Conservation (phyloP, 2,888 invertebrate species). For the Thysanoteuthis rhombus region DNA sequence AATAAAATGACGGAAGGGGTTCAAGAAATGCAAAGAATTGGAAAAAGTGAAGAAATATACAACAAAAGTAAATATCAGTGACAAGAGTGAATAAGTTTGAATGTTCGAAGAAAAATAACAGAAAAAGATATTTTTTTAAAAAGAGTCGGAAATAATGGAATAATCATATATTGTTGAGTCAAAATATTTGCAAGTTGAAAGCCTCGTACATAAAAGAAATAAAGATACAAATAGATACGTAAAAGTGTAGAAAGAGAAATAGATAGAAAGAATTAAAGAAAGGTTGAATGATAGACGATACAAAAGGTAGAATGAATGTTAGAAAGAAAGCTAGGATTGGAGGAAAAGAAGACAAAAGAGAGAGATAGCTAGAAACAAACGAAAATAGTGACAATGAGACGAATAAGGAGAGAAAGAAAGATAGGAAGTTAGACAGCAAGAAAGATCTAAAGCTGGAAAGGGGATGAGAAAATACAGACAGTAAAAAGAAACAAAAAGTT, state of each 20-base stretch:
- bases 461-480: not conserved
- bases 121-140: too few relatives aligned
- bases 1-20: too few relatives aligned
- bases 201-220: not conserved
- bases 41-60: too few relatives aligned
- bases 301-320: not conserved
- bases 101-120: too few relatives aligned
- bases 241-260: too few relatives aligned
- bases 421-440: not conserved
- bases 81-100: too few relatives aligned
- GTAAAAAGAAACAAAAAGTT: not conserved
- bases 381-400: too few relatives aligned
- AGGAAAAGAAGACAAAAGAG: not conserved
- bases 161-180: not conserved
- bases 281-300: not conserved
- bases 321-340: not conserved
- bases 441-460: not conserved
- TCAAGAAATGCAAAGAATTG: too few relatives aligned
- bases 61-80: too few relatives aligned
- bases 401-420: not conserved
- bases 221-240: not conserved
- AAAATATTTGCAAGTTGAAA: not conserved
- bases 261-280: not conserved
- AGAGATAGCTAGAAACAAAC: fast-evolving
- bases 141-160: not conserved